Evolutionary conservation across 2,113 vertebrate genomes (phyloP).

Genomic region (Tragulus kanchil): DNA sequence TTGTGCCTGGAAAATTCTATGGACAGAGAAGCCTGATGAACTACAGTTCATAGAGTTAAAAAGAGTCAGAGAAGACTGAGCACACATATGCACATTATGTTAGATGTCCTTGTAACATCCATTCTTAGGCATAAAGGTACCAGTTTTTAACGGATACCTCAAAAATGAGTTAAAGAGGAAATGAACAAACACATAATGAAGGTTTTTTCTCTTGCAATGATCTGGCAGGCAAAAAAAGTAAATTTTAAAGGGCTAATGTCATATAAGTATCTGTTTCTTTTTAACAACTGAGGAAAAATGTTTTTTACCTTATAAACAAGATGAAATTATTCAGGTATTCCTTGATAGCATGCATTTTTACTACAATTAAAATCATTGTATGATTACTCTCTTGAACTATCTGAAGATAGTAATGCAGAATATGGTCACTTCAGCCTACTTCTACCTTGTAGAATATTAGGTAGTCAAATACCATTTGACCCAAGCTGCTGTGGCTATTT

Average conservation of each 20-base stretch:
- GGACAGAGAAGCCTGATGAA: not conserved
- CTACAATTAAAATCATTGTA: too few relatives aligned
- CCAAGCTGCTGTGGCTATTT: not conserved
- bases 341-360: not conserved
- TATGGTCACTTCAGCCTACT: too few relatives aligned
- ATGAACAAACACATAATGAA: not conserved
- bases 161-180: not conserved
- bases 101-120: not conserved
- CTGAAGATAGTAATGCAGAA: not conserved
- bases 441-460: not conserved
- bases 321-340: not conserved
- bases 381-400: not conserved
- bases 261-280: not conserved
- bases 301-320: not conserved
- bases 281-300: not conserved
- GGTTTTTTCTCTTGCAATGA: not conserved
- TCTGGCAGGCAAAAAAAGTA: not conserved
- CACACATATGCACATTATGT: not conserved
- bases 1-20: not conserved
- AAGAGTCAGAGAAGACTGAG: not conserved
- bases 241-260: not conserved
- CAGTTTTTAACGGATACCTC: not conserved
- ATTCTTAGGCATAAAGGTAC: not conserved
- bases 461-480: not conserved
- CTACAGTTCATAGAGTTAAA: not conserved